A percentile compares a stretch with the other conserved stretches of the same genome.
phyloP scores from a whole-genome alignment of 2,888 invertebrate genomes.

The Germaria angustata region DNA sequence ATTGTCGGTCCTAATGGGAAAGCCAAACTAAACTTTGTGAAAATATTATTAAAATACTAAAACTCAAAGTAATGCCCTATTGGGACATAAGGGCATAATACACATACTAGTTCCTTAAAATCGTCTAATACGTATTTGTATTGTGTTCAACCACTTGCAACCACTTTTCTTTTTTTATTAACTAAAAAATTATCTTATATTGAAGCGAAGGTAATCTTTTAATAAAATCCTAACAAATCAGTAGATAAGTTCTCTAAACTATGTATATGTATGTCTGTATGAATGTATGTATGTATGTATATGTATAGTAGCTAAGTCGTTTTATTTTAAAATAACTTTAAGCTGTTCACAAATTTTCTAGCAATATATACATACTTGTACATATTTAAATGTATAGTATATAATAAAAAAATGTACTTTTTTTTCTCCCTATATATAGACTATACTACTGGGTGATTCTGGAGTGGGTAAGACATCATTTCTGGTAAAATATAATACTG shows the following conservation, averaged over 20 bases:
- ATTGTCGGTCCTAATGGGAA: too few relatives aligned
- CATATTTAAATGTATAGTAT: too few relatives aligned
- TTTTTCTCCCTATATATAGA: slow-evolving; percentile 82
- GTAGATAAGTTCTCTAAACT: background rate
- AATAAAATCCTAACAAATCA: background rate
- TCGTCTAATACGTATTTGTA: background rate
- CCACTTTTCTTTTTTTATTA: background rate
- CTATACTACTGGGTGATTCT: slow-evolving; percentile 95
- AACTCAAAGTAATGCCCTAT: too few relatives aligned
- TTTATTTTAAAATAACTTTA: background rate
- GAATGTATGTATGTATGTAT: too few relatives aligned
- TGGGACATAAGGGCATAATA: too few relatives aligned
- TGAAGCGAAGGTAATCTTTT: background rate
- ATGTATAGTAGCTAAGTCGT: background rate
- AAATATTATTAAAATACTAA: too few relatives aligned
- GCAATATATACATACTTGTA: background rate
- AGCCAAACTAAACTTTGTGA: too few relatives aligned
- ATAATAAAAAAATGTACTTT: background rate
- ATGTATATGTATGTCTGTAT: background rate
- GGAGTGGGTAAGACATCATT: slow-evolving; percentile 96
- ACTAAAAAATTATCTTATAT: background rate
- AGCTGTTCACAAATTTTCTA: background rate
- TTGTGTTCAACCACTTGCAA: background rate
- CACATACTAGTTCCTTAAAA: too few relatives aligned
- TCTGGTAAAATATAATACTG: slow-evolving; percentile 95